Evolutionary conservation across 2,797 vertebrate species (phyloP), one percentile per base, ranked within the genome.

Genomic region (Chelmon rostratus): DNA sequence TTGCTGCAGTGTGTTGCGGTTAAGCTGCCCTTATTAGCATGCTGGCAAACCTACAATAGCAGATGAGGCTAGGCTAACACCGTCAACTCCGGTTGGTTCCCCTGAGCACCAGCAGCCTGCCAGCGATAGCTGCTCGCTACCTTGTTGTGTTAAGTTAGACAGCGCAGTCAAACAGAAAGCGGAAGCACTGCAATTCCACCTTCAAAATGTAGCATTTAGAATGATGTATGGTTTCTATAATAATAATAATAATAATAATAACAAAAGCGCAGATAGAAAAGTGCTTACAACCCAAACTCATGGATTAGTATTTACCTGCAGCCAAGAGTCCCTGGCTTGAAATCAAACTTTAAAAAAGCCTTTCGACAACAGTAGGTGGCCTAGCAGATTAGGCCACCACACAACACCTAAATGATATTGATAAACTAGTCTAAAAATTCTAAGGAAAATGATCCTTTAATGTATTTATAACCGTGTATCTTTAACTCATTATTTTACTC

Each of bases 1-100:
- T 78, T 73, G 85, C 90, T 87, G 90, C 92, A 88, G 88, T 89
- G 89, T 56, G 81, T 68, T 76, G 86, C 74, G 80, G 71, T 90
- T 84, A 87, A 42, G 59, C 63, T 57, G 69, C 75, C 73, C 73
- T 72, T 25, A 31, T 75, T 81, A 79, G 82, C 92, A 93, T 90
- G 82, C 77, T 89, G 79, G 54, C 89, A 83, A 82, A 46, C 72
- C 72, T 18, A 66, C 86, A 82, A 75, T 68, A 23, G 68, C 78
- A 10, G 81, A 66, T 82, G 71, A 76, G 72, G 91, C 89, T 90
- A 91, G 79, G 91, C 89, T 88, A 91, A 78, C 85, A 11, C 46
- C 66, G 53, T 64, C 71, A 84, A 87, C 92, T 86, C 72, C 4
- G 78, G 47, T 25, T 54, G 78, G 74, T 57, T 81, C 73, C 83